Evolutionary conservation across 1,140 invertebrate species (phyloP).

Genomic region (Nasonia vitripennis): DNA sequence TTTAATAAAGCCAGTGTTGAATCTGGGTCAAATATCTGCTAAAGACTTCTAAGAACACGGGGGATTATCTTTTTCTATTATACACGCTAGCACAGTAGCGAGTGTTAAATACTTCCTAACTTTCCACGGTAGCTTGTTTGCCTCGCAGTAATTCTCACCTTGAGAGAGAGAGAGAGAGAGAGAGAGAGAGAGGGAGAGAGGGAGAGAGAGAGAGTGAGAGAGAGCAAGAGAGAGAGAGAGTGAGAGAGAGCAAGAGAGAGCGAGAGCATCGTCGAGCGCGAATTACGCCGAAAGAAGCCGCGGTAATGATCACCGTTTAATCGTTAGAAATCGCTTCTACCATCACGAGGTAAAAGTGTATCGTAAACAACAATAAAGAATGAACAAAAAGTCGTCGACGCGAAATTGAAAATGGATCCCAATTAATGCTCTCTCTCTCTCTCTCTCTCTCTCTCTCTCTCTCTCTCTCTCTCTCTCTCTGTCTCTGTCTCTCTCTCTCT

Average conservation of each 20-base stretch:
- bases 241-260: too few relatives aligned
- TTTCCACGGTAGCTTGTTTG: slow-evolving; percentile 7
- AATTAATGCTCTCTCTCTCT: too few relatives aligned
- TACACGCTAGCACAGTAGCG: slow-evolving; percentile 12
- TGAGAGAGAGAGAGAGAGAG: neutral
- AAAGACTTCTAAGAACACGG: neutral
- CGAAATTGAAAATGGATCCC: neutral
- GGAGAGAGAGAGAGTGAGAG: too few relatives aligned
- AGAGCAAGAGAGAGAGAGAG: too few relatives aligned
- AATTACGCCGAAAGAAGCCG: neutral
- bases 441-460: too few relatives aligned
- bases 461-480: too few relatives aligned
- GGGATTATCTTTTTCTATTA: slow-evolving; percentile 15
- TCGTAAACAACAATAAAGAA: neutral
- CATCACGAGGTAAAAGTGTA: neutral
- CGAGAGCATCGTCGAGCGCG: neutral
- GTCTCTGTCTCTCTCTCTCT: too few relatives aligned
- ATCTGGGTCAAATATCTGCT: neutral
- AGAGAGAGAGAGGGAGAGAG: too few relatives aligned
- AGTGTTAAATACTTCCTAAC: slow-evolving; percentile 26
- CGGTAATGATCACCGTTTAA: neutral
- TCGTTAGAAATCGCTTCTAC: neutral
- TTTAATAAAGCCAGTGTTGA: neutral
- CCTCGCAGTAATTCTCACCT: neutral
- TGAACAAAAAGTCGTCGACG: neutral